Evolutionary conservation across 2,888 invertebrate genomes (phyloP).

Genomic region (Pseudanteris insignis): DNA sequence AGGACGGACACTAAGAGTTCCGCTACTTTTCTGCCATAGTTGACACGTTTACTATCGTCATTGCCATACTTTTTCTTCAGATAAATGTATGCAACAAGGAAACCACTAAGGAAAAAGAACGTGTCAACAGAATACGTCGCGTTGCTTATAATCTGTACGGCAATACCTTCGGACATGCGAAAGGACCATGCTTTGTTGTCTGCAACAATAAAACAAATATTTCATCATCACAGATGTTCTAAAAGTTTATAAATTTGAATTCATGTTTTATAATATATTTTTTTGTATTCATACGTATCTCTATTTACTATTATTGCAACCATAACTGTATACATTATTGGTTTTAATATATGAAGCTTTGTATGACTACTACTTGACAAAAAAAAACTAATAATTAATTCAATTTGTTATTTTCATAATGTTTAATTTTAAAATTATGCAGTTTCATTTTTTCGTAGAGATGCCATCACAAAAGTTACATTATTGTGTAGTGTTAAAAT

Average conservation of each 20-base stretch:
- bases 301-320: too few relatives aligned
- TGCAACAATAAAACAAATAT: background rate
- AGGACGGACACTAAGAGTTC: slow-evolving; percentile 52
- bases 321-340: too few relatives aligned
- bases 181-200: slow-evolving; percentile 63
- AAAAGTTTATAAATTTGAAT: too few relatives aligned
- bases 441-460: too few relatives aligned
- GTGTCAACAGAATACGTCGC: slow-evolving; percentile 68
- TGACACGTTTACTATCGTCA: slow-evolving; percentile 37
- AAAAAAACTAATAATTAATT: background rate
- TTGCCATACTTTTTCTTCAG: slow-evolving; percentile 45
- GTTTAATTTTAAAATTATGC: too few relatives aligned
- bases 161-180: slow-evolving; percentile 59
- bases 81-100: slow-evolving; percentile 56
- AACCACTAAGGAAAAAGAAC: slow-evolving; percentile 66
- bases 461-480: too few relatives aligned
- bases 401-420: too few relatives aligned
- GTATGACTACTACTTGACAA: background rate
- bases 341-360: background rate
- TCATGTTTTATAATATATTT: too few relatives aligned
- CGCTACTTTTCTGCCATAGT: slow-evolving; percentile 33
- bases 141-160: slow-evolving; percentile 65
- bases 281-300: too few relatives aligned
- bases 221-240: too few relatives aligned
- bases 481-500: too few relatives aligned